phyloP scores from a whole-genome alignment of 2,113 vertebrate species.

The Muscicapa adusta region DNA sequence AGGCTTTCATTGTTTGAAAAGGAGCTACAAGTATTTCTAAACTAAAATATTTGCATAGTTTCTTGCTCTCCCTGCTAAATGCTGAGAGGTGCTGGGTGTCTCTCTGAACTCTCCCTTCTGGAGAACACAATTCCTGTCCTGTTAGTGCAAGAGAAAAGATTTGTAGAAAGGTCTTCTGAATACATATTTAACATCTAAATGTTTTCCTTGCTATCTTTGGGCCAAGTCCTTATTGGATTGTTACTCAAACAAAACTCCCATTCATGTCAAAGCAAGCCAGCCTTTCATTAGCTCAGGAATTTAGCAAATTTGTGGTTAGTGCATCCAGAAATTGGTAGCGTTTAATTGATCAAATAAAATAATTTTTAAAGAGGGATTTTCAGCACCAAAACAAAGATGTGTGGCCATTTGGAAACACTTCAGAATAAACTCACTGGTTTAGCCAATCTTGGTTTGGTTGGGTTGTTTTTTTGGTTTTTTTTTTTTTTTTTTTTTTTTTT shows the following conservation, averaged over 20 bases:
- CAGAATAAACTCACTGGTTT: background rate
- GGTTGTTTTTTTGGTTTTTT: background rate
- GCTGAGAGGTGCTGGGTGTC: conserved; percentile 33
- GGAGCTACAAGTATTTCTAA: conserved; percentile 32
- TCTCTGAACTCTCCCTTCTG: background rate
- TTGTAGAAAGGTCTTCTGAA: conserved; percentile 51
- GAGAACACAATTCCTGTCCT: conserved; percentile 41
- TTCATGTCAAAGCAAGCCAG: conserved; percentile 64
- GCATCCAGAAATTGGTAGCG: conserved; percentile 50
- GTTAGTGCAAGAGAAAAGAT: conserved; percentile 30
- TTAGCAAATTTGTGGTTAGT: conserved; percentile 60
- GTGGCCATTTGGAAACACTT: conserved; percentile 22
- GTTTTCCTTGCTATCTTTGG: conserved; percentile 62
- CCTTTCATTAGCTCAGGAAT: conserved; percentile 66
- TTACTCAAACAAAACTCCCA: conserved; percentile 66
- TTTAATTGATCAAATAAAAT: conserved; percentile 57
- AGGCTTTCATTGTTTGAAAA: conserved; percentile 60
- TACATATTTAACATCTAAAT: conserved; percentile 67
- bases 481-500: background rate
- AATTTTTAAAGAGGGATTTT: conserved; percentile 26
- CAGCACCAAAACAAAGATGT: conserved; percentile 13
- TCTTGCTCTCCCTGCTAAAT: conserved; percentile 24
- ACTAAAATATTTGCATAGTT: conserved; percentile 63
- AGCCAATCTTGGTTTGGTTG: background rate
- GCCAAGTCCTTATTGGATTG: conserved; percentile 62